Percentiles rank a stretch among this genome's conserved stretches.
These are phyloP conservation scores for Neotoma lepida DNA, from an alignment of 2,113 vertebrate species.

Conservation along the genomic window DNA sequence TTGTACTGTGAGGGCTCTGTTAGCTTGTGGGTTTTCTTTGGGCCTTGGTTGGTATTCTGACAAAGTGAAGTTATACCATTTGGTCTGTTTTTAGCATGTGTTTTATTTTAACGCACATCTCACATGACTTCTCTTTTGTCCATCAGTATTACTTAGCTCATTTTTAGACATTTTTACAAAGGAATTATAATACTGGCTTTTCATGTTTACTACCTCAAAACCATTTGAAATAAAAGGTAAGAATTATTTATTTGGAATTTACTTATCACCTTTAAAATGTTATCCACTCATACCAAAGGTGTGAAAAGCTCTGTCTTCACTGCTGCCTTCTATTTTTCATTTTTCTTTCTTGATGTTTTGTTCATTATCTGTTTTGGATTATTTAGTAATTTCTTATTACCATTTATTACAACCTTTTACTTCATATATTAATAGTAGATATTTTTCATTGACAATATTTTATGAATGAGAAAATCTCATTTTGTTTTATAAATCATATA, in stretches of 20 bases:
- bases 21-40: not conserved
- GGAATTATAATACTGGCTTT: constrained; percentile 21
- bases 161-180: constrained; percentile 19
- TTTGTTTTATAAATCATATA: not conserved
- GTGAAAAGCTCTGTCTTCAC: not conserved
- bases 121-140: not conserved
- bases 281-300: constrained; percentile 53
- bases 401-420: not conserved
- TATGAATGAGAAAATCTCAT: constrained; percentile 11
- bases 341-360: not conserved
- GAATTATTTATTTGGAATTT: constrained; percentile 48
- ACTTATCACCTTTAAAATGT: constrained; percentile 34
- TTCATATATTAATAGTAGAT: not conserved
- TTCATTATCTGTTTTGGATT: not conserved
- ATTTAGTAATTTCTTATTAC: not conserved
- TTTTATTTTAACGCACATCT: constrained; percentile 15
- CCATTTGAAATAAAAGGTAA: not conserved
- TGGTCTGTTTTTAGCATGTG: not conserved
- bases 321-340: not conserved
- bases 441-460: not conserved
- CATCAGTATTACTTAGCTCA: not conserved
- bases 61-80: not conserved
- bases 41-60: constrained; percentile 15
- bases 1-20: not conserved
- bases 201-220: constrained; percentile 2